These are phyloP conservation scores for Gryon sp. DNA, from an alignment of 1,140 invertebrate species.

Conservation along the genomic window DNA sequence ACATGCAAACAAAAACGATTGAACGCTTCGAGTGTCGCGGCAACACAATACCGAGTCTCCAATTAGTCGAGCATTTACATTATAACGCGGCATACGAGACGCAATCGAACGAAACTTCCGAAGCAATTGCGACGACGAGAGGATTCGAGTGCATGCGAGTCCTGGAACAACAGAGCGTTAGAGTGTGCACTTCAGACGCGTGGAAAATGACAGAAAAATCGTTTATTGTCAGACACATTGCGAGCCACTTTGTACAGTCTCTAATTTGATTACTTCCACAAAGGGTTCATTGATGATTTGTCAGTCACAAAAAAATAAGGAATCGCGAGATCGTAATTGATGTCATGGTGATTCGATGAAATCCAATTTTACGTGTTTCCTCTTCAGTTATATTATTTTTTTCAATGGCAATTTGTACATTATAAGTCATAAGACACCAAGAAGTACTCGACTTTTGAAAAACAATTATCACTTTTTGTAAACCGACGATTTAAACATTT, in stretches of 20 bases:
- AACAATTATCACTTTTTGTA: too few species aligned
- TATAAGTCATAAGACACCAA: too few species aligned
- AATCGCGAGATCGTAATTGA: conserved; percentile 31
- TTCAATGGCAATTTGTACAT: background rate
- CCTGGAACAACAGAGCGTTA: conserved; percentile 50
- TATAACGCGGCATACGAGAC: conserved; percentile 65
- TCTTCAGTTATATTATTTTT: background rate
- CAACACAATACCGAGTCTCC: conserved; percentile 71
- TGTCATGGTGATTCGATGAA: conserved; percentile 6
- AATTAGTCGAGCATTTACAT: conserved; percentile 79
- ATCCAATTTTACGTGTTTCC: conserved; percentile 5
- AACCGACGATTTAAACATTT: too few species aligned
- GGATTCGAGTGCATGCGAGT: conserved; percentile 52
- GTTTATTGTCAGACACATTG: conserved; percentile 50
- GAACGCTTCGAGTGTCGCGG: conserved; percentile 67
- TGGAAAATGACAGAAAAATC: conserved; percentile 59
- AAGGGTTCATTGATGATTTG: conserved; percentile 40
- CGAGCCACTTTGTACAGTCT: conserved; percentile 49
- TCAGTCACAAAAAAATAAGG: conserved; percentile 32
- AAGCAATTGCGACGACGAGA: conserved; percentile 53
- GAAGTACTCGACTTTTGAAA: too few species aligned
- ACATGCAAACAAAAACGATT: conserved; percentile 72
- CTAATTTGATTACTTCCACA: conserved; percentile 54
- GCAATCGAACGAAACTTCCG: conserved; percentile 56
- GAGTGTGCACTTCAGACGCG: conserved; percentile 57